A percentile compares a stretch with the other conserved stretches of the same genome.
Evolutionary conservation across 2,888 invertebrate genomes (phyloP).

Genomic region (Timema podura): DNA sequence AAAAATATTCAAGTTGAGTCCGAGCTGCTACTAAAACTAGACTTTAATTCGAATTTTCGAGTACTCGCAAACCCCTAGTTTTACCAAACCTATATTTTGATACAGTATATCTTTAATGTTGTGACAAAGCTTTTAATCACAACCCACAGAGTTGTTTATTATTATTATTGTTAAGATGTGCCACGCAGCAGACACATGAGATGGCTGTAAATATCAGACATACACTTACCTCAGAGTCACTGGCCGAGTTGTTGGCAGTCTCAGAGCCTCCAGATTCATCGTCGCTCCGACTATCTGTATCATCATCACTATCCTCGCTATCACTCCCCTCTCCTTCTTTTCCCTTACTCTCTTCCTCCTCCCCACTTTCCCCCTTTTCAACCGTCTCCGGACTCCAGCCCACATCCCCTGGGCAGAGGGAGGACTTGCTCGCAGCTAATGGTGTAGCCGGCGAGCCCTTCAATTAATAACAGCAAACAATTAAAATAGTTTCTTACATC

Average conservation of each 20-base stretch:
- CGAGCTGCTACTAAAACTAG: too few species aligned
- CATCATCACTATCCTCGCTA: constrained; percentile 41
- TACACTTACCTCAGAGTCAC: constrained; percentile 30
- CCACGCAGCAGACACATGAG: too few species aligned
- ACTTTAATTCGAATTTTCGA: too few species aligned
- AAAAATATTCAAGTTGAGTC: too few species aligned
- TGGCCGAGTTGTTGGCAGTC: constrained; percentile 43
- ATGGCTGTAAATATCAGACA: background rate
- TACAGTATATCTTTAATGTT: too few species aligned
- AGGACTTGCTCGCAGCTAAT: constrained; percentile 28
- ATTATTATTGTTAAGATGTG: too few species aligned
- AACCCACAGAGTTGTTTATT: too few species aligned
- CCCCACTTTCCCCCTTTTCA: constrained; percentile 13
- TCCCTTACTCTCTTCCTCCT: constrained; percentile 19
- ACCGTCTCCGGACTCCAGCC: constrained; percentile 23
- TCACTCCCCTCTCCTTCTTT: constrained; percentile 26
- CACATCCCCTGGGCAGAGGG: constrained; percentile 20
- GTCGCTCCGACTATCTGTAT: constrained; percentile 47
- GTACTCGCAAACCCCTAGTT: too few species aligned
- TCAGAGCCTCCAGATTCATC: constrained; percentile 43
- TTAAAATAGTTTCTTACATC: too few species aligned
- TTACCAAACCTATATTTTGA: too few species aligned
- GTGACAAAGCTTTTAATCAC: too few species aligned
- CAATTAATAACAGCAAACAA: constrained; percentile 23
- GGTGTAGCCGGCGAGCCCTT: constrained; percentile 34